Evolutionary conservation across 2,797 vertebrate species (phyloP), one percentile per base, ranked within the genome.

Genomic region (Pygocentrus nattereri): DNA sequence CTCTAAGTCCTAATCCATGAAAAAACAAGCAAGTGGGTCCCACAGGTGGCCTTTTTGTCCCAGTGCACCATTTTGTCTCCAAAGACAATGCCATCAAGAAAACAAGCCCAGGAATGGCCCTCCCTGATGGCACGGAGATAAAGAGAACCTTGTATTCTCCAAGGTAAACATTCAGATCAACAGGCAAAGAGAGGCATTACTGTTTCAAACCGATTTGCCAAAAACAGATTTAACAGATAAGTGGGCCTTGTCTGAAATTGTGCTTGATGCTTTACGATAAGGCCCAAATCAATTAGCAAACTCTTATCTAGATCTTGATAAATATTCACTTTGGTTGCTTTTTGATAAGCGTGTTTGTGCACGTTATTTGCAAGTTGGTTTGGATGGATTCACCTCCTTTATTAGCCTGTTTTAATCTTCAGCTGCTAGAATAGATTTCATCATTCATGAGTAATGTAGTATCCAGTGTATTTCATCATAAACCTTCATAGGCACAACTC

Each of bases 101-200:
- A 88, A 86, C 81, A 88, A 85, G 77, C 77, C 81, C 62, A 10
- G 30, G 31, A 19, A 30, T 31, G 64, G 30, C 58, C 62, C 49
- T 73, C 59, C 75, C 79, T 58, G 65, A 71, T 73, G 64, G 74
- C 59, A 44, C 16, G 34, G 16, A 74, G 54, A 8, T 23, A 73
- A 21, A 65, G 30, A 27, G 15, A 67, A 68, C 21, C 44, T 59
- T 62, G 59, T 71, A 76, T 70, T 84, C 50, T 81, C 30, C 16
- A 52, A 34, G 69, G 71, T 70, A 71, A 69, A 62, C 18, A 27
- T 31, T 67, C 54, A 30, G 65, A 19, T 16, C 30, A 12, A 44
- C 79, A 81, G 47, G 27, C 19, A 10, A 50, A 7, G 23, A 30
- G 49, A 27, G 11, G 41, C 38, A 23, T 44, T 23, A 47, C 3